Conservation (phyloP, 2,888 invertebrate species). For the Malthinus flaveolus region DNA sequence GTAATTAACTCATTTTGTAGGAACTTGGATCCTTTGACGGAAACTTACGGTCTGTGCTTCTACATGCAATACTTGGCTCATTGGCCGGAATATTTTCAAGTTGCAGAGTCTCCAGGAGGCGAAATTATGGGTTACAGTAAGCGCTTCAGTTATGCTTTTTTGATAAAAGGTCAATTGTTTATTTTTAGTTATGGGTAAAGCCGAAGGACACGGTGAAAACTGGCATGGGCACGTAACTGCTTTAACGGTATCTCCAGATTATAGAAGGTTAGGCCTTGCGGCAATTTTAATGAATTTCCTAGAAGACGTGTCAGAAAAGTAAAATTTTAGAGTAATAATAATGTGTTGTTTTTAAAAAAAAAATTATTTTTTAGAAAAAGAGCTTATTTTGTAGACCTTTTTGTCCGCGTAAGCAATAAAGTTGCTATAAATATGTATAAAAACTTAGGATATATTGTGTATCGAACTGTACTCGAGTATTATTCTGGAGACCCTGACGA, state of each 20-base stretch:
- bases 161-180: too few species aligned
- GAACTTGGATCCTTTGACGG: slow-evolving; percentile 95
- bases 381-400: slow-evolving; percentile 96
- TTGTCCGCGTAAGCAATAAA: slow-evolving; percentile 96
- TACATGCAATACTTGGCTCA: slow-evolving; percentile 97
- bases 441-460: slow-evolving; percentile 94
- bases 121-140: slow-evolving; percentile 99
- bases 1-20: slow-evolving; percentile 57
- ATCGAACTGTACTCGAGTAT: slow-evolving; percentile 95
- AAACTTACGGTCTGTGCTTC: slow-evolving; percentile 94
- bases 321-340: slow-evolving; percentile 26
- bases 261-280: slow-evolving; percentile 88
- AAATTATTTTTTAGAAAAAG: slow-evolving; percentile 73
- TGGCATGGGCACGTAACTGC: slow-evolving; percentile 99
- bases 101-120: slow-evolving; percentile 93
- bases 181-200: slow-evolving; percentile 95
- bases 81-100: slow-evolving; percentile 99
- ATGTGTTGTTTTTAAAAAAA: not conserved
- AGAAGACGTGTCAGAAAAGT: slow-evolving; percentile 96
- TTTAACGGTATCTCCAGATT: slow-evolving; percentile 93
- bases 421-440: slow-evolving; percentile 98
- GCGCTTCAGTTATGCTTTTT: slow-evolving; percentile 47
- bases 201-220: slow-evolving; percentile 92
- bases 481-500: slow-evolving; percentile 98
- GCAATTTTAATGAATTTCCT: slow-evolving; percentile 91